Percentiles rank a stretch among this genome's conserved stretches.
Conservation (phyloP, 1,140 invertebrate genomes). For the Brachionus asplanchnoidis region DNA sequence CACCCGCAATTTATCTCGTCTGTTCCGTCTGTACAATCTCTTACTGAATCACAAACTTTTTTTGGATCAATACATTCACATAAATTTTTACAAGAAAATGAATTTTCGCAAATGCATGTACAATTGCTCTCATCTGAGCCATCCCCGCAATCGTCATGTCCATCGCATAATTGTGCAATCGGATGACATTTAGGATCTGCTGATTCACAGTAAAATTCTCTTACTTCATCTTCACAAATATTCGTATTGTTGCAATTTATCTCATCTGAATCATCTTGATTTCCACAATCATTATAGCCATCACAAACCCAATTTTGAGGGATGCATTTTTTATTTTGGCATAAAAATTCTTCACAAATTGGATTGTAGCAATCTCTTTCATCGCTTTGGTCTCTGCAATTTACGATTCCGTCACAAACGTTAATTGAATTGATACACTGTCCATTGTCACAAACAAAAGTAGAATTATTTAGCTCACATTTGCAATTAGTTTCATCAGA, state of each 20-base stretch:
- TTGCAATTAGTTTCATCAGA: slow-evolving; percentile 62
- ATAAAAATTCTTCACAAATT: slow-evolving; percentile 32
- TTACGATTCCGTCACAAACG: slow-evolving; percentile 32
- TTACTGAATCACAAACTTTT: slow-evolving; percentile 46
- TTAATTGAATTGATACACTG: slow-evolving; percentile 39
- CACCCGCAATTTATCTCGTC: slow-evolving; percentile 51
- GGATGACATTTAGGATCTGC: slow-evolving; percentile 6
- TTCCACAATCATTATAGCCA: slow-evolving; percentile 16
- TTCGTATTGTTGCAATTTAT: slow-evolving; percentile 11
- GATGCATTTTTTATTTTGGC: slow-evolving; percentile 30
- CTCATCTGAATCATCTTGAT: slow-evolving; percentile 34
- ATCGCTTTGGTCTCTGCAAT: slow-evolving; percentile 42
- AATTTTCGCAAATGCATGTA: slow-evolving; percentile 6
- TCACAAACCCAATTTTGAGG: slow-evolving; percentile 15
- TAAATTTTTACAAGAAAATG: slow-evolving; percentile 7
- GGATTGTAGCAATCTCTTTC: slow-evolving; percentile 18
- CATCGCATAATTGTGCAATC: slow-evolving; percentile 39
- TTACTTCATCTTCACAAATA: neutral
- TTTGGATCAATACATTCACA: slow-evolving; percentile 46
- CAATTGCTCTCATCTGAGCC: slow-evolving; percentile 42
- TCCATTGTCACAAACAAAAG: slow-evolving; percentile 42
- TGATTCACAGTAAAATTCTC: neutral
- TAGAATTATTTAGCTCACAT: slow-evolving; percentile 42
- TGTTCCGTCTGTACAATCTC: slow-evolving; percentile 49
- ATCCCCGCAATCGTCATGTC: slow-evolving; percentile 44